Conservation (phyloP, 2,113 vertebrate genomes). For the Entelurus aequoreus region DNA sequence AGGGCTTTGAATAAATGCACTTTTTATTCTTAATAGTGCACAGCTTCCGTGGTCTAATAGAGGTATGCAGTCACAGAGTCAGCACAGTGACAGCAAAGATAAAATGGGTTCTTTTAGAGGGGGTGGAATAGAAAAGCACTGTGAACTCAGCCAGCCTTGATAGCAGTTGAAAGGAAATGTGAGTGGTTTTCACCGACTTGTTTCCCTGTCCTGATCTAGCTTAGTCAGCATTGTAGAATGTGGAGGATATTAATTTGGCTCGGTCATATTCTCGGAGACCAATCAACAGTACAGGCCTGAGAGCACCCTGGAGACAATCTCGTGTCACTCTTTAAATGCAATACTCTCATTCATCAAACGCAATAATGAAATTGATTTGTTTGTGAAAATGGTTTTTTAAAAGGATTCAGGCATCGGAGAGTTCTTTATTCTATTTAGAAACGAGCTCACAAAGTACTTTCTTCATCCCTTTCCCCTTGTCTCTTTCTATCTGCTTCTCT, state of each 20-base stretch:
- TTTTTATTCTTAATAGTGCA: slow-evolving; percentile 47
- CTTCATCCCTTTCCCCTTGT: slow-evolving; percentile 21
- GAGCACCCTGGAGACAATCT: background rate
- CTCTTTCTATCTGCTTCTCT: slow-evolving; percentile 23
- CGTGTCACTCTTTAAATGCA: background rate
- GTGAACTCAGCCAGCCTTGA: slow-evolving; percentile 52
- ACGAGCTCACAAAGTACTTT: slow-evolving; percentile 52
- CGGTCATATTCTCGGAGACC: slow-evolving; percentile 16
- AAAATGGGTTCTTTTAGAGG: slow-evolving; percentile 56
- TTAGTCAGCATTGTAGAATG: slow-evolving; percentile 38
- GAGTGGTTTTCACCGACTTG: slow-evolving; percentile 45
- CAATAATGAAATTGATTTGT: background rate
- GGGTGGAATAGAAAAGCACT: slow-evolving; percentile 45
- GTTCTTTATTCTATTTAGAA: slow-evolving; percentile 44
- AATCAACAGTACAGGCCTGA: background rate
- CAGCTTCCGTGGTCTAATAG: slow-evolving; percentile 46
- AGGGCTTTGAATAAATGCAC: slow-evolving; percentile 49
- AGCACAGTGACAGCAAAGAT: slow-evolving; percentile 56
- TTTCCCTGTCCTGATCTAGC: slow-evolving; percentile 31
- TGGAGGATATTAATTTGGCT: slow-evolving; percentile 36
- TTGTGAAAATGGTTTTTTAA: slow-evolving; percentile 35
- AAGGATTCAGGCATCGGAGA: slow-evolving; percentile 34
- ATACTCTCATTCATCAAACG: background rate
- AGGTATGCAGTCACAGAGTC: slow-evolving; percentile 37
- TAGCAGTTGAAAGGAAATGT: slow-evolving; percentile 32